phyloP scores from a whole-genome alignment of 2,113 vertebrate species.

The Struthio camelus region DNA sequence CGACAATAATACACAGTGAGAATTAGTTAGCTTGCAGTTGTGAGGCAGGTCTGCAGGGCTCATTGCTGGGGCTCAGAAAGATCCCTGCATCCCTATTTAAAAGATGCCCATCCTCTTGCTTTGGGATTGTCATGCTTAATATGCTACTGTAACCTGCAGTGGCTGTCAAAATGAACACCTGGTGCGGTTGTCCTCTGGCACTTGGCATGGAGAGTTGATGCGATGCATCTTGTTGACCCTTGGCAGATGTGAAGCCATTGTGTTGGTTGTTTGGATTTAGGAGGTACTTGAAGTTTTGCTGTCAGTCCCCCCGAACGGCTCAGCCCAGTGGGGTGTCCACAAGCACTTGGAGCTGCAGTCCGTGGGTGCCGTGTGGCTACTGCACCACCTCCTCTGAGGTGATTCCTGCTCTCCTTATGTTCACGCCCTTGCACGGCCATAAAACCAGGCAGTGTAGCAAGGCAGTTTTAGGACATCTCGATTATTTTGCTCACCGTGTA shows the following conservation, averaged over 20 bases:
- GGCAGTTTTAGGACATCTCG: background rate
- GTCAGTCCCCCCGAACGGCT: fast-evolving
- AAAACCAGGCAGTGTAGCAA: background rate
- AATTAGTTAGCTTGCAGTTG: background rate
- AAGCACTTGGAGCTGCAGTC: background rate
- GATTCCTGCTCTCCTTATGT: background rate
- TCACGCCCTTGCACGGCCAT: background rate
- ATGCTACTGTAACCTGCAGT: fast-evolving
- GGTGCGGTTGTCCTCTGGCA: fast-evolving
- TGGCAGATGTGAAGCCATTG: background rate
- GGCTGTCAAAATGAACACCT: background rate
- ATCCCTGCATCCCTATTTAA: background rate
- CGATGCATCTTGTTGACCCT: background rate
- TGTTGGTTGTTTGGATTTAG: background rate
- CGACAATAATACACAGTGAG: fast-evolving
- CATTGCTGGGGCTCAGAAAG: background rate
- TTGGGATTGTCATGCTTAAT: background rate
- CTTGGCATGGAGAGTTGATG: fast-evolving
- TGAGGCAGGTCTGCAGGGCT: background rate
- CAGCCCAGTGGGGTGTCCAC: fast-evolving
- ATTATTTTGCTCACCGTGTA: background rate
- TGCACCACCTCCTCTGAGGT: background rate
- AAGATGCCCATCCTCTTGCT: background rate
- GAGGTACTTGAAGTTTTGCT: background rate
- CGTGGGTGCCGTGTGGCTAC: background rate